Evolutionary conservation across 53 echinoderm and acorn worm species (phyloP), one percentile per base, ranked within the genome.

Genomic region (Hippasteria phrygiana): DNA sequence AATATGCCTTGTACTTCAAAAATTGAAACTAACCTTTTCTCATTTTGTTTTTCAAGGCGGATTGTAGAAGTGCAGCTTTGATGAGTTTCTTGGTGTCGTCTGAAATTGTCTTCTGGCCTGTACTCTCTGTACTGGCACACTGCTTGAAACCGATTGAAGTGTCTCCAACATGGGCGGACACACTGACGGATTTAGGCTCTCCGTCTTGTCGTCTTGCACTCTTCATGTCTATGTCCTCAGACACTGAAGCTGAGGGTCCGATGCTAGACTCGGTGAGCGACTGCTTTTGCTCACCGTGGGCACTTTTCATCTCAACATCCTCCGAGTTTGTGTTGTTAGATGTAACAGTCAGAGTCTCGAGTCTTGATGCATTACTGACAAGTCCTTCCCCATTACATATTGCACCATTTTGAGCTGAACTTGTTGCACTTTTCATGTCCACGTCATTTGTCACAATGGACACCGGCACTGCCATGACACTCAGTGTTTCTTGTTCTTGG

Each of bases 81-180:
- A 99, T 94, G 34, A 99, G 90, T 38, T 94, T 93, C 88, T 96
- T 99, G 3, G 96, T 96, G 83, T 99, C 96, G 24, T 94, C 92
- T 12, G 94, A 95, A 16, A 95, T 93, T 11, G 95, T 95, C 73
- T 95, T 95, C 87, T 82, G 92, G 0, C 90, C 87, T 1, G 76
- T 31, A 11, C 59, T 33, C 35, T 87, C 77, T 24, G 36, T 29
- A 41, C 28, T 28, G 11, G 42, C 54, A 20, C 63, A 14, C 75
- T 91, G 79, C 29, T 71, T 51, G 38, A 88, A 36, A 62, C 27
- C 54, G 55, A 53, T 38, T 5, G 45, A 16, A 47, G 54, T 33
- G 83, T 59, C 63, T 27, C 41, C 43, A 3, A 56, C 55, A 14
- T 59, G 42, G 59, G 26, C 18, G 20, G 17, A 5, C 39, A 71